Evolutionary conservation across 2,113 vertebrate genomes (phyloP), one percentile per base, ranked within the genome.

Genomic region (Chelonoidis abingdonii): DNA sequence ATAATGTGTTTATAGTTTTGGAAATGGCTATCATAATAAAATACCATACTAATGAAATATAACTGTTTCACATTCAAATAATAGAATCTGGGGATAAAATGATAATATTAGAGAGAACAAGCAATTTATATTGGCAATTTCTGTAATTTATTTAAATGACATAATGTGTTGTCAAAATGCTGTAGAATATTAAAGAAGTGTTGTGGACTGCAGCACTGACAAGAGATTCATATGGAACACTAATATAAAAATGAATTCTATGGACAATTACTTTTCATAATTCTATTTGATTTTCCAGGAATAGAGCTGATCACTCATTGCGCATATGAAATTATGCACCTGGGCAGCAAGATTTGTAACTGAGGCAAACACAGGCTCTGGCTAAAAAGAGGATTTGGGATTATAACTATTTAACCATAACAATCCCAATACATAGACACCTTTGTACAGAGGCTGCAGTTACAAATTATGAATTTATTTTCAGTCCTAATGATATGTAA

Each of bases 231-330:
- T 78, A 50, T 24, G 49, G 94, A 95, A 93, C 49, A 29, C 84
- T 76, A 92, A 95, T 35, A 69, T 83, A 95, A 96, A 95, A 94
- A 93, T 93, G 95, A 98, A 97, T 93, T 88, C 86, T 4, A 0
- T 4, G 16, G 90, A 76, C 69, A 92, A 94, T 85, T 94, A 86
- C 87, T 97, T 97, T 96, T 92, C 90, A 79, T 94, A 90, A 96
- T 96, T 97, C 87, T 93, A 80, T 97, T 97, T 97, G 95, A 94
- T 98, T 97, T 97, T 95, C 69, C 47, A 49, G 87, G 88, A 93
- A 27, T 5, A 92, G 92, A 93, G 8, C 10, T 88, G 76, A 76
- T 96, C 75, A 96, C 91, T 94, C 90, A 89, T 62, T 93, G 84
- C 76, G 89, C 83, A 88, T 57, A 53, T 1, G 21, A 96, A 97